Percentiles rank a stretch among this genome's conserved stretches.
Conservation (phyloP, 2,888 invertebrate species). For the Leucophenga montana region DNA sequence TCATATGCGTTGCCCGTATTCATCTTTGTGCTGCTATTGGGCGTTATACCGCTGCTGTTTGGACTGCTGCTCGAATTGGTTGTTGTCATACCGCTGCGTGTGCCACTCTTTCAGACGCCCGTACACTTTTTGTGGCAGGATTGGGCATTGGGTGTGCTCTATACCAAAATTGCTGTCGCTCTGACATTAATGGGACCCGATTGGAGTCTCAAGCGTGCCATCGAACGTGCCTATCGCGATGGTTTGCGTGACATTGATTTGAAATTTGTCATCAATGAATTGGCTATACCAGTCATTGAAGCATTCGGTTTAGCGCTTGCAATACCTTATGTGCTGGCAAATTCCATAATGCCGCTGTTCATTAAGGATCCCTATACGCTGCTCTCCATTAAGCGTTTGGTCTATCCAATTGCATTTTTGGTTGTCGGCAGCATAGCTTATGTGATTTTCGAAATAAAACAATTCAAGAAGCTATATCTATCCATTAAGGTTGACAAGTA, state of each 20-base stretch:
- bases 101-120: slow-evolving; percentile 92
- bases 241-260: slow-evolving; percentile 95
- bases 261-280: slow-evolving; percentile 85
- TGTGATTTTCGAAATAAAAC: slow-evolving; percentile 89
- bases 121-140: slow-evolving; percentile 93
- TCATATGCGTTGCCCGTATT: slow-evolving; percentile 86
- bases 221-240: slow-evolving; percentile 94
- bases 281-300: slow-evolving; percentile 92
- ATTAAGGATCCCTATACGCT: slow-evolving; percentile 79
- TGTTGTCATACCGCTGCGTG: slow-evolving; percentile 91
- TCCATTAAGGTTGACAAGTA: slow-evolving; percentile 99
- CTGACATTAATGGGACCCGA: slow-evolving; percentile 98
- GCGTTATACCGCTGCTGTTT: slow-evolving; percentile 92
- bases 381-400: slow-evolving; percentile 85
- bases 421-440: slow-evolving; percentile 80
- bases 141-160: slow-evolving; percentile 97
- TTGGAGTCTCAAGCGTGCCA: slow-evolving; percentile 91
- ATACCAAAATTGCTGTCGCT: slow-evolving; percentile 97
- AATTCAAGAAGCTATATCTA: slow-evolving; percentile 94
- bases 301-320: slow-evolving; percentile 92
- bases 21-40: slow-evolving; percentile 81
- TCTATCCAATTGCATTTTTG: slow-evolving; percentile 91
- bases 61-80: slow-evolving; percentile 94
- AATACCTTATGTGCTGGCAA: slow-evolving; percentile 92
- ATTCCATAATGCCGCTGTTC: slow-evolving; percentile 82